Evolutionary conservation across 1,140 invertebrate genomes (phyloP).

Genomic region (Macrotrachela quadricornifera): DNA sequence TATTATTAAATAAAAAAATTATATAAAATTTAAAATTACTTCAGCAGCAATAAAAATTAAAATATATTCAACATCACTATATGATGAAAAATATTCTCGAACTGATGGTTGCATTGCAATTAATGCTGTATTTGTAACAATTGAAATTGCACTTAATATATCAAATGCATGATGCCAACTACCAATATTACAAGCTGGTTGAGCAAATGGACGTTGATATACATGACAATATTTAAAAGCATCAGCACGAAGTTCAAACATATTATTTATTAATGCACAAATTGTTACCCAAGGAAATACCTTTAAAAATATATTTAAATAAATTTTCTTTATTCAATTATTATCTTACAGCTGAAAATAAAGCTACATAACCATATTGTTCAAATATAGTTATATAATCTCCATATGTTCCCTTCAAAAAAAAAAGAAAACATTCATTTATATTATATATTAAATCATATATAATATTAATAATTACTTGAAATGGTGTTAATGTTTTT

Average conservation of each 20-base stretch:
- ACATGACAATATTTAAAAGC: slow-evolving; percentile 87
- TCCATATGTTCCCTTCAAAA: slow-evolving; percentile 61
- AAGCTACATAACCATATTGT: slow-evolving; percentile 53
- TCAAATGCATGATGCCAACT: slow-evolving; percentile 68
- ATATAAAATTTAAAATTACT: slow-evolving; percentile 14
- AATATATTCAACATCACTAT: slow-evolving; percentile 19
- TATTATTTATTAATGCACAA: too few species aligned
- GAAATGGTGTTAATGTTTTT: background rate
- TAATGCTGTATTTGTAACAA: slow-evolving; percentile 71
- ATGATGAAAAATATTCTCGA: slow-evolving; percentile 20
- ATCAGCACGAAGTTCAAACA: slow-evolving; percentile 40
- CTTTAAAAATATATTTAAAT: slow-evolving; percentile 48
- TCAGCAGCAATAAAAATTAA: slow-evolving; percentile 48
- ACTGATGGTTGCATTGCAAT: slow-evolving; percentile 79
- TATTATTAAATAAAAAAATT: too few species aligned
- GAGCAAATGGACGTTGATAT: slow-evolving; percentile 69
- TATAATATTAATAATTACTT: background rate
- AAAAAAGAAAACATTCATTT: background rate
- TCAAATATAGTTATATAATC: slow-evolving; percentile 93
- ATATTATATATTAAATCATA: background rate
- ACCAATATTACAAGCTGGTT: slow-evolving; percentile 67
- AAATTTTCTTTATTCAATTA: slow-evolving; percentile 74
- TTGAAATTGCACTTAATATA: slow-evolving; percentile 66
- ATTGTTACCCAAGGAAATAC: too few species aligned
- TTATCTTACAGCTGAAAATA: slow-evolving; percentile 87